Percentiles rank a stretch among this genome's conserved stretches.
Evolutionary conservation across 2,113 vertebrate genomes (phyloP).

Genomic region (Phalacrocorax brasilianus): DNA sequence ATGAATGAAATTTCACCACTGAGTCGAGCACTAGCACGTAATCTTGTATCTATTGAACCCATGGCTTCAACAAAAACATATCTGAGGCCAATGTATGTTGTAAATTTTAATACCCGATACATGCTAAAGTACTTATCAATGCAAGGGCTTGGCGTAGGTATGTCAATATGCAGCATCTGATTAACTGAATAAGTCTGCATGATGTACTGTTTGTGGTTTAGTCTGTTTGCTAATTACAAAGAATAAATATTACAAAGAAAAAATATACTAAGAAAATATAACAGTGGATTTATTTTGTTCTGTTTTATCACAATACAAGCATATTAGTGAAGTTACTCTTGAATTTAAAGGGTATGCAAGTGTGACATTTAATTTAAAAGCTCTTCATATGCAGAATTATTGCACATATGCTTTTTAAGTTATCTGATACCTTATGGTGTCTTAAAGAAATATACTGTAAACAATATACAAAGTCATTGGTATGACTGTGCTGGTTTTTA

Average conservation of each 20-base stretch:
- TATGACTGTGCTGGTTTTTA: neutral
- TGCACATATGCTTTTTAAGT: neutral
- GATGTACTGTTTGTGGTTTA: neutral
- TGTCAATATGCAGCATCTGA: neutral
- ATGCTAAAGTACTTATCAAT: neutral
- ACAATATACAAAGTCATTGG: neutral
- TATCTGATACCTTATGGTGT: neutral
- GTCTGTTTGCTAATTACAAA: neutral
- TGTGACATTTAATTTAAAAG: neutral
- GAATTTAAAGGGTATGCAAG: neutral
- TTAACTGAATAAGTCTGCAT: neutral
- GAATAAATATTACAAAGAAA: neutral
- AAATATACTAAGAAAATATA: neutral
- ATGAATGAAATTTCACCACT: neutral
- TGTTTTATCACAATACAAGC: neutral
- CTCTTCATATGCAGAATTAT: neutral
- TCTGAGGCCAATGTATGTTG: neutral
- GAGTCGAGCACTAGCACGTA: neutral
- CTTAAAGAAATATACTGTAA: neutral
- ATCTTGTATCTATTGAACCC: neutral
- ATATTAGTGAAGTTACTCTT: neutral
- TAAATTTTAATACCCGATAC: neutral
- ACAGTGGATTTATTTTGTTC: neutral
- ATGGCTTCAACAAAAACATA: neutral
- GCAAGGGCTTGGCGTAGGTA: neutral